These are phyloP conservation scores for Ostrea edulis DNA, from an alignment of 1,140 invertebrate species.

Conservation along the genomic window DNA sequence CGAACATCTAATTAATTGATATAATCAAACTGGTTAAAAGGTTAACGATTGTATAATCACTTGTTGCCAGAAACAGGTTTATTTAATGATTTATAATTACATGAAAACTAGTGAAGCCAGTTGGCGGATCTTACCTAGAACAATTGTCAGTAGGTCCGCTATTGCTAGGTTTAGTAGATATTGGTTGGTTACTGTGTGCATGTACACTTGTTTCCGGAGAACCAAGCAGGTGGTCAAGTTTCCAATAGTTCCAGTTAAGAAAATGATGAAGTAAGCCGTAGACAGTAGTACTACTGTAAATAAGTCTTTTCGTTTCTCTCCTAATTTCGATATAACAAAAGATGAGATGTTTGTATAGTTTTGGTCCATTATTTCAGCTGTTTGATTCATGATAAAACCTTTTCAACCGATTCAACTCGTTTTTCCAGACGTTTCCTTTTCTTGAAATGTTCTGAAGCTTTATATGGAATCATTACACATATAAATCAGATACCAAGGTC, in stretches of 20 bases:
- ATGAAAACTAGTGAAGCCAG: no score
- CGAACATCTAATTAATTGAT: no score
- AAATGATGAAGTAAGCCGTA: constrained; percentile 90
- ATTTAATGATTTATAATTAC: no score
- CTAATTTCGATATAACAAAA: constrained; percentile 52
- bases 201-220: constrained; percentile 93
- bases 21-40: no score
- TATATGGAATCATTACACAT: not conserved
- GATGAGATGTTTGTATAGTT: constrained; percentile 27
- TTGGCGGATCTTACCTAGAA: constrained; percentile 78
- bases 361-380: not conserved
- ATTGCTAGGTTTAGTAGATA: constrained; percentile 95
- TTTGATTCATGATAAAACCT: no score
- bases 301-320: constrained; percentile 60
- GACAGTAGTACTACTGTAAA: constrained; percentile 74
- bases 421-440: not conserved
- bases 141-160: constrained; percentile 92
- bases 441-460: not conserved
- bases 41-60: no score
- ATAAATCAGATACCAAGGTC: not conserved
- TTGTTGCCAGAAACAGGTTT: no score
- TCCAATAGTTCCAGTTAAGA: constrained; percentile 91
- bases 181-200: constrained; percentile 90
- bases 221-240: constrained; percentile 96
- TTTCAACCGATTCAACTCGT: not conserved